phyloP scores from a whole-genome alignment of 2,888 invertebrate genomes.

The Caenorhabditis macrosperma region DNA sequence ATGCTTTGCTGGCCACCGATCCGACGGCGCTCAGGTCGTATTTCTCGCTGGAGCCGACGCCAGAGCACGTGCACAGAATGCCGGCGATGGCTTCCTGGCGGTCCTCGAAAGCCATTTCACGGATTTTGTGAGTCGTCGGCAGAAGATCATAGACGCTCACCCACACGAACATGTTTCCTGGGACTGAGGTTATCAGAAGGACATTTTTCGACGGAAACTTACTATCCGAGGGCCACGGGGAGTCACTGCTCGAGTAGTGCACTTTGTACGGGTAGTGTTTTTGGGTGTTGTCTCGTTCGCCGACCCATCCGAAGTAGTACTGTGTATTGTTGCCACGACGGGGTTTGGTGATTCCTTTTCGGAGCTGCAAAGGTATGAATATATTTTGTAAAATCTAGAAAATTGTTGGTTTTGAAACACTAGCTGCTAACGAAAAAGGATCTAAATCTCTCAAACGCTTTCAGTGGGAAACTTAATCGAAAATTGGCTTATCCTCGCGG shows the following conservation, averaged over 20 bases:
- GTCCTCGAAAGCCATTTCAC: constrained; percentile 22
- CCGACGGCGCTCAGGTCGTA: constrained; percentile 37
- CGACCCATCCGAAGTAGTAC: constrained; percentile 54
- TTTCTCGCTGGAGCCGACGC: not conserved
- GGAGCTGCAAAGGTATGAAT: constrained; percentile 15
- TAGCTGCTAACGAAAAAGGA: not conserved
- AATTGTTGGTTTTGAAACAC: not conserved
- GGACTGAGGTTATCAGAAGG: not conserved
- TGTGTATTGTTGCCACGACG: constrained; percentile 52
- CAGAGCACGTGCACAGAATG: constrained; percentile 52
- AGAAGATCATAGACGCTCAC: constrained; percentile 59
- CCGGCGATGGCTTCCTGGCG: constrained; percentile 15
- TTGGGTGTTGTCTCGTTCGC: constrained; percentile 30
- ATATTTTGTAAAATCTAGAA: not conserved
- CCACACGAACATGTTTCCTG: constrained; percentile 58
- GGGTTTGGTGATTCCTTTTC: constrained; percentile 44
- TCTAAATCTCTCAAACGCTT: too few relatives aligned
- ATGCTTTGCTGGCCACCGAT: constrained; percentile 2
- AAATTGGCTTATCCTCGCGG: not conserved
- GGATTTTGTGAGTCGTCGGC: constrained; percentile 58
- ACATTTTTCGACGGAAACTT: not conserved
- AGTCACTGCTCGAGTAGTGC: constrained; percentile 54
- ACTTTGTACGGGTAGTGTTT: constrained; percentile 63
- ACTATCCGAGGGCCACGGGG: constrained; percentile 61
- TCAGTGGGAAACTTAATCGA: not conserved